Conservation (phyloP, 2,888 invertebrate species). For the Phortica okadai region DNA sequence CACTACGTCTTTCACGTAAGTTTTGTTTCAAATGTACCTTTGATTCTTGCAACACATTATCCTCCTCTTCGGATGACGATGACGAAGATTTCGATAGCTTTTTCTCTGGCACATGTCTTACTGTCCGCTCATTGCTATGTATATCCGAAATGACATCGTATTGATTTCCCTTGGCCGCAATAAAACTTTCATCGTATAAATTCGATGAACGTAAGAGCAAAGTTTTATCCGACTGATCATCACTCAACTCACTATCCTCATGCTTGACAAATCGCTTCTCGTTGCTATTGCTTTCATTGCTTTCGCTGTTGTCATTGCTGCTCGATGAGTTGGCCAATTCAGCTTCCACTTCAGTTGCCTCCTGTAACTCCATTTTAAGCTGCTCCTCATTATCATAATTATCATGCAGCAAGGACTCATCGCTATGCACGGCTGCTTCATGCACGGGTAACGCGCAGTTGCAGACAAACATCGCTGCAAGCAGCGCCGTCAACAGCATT, state of each 20-base stretch:
- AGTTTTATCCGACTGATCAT: constrained; percentile 9
- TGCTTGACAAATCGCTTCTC: neutral
- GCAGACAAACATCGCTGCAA: neutral
- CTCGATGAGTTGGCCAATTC: neutral
- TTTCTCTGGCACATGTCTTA: constrained; percentile 2
- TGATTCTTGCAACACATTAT: neutral
- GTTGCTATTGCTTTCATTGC: neutral
- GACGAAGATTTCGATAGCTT: neutral
- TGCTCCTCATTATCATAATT: neutral
- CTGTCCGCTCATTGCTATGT: neutral
- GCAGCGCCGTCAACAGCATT: neutral
- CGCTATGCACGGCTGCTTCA: neutral
- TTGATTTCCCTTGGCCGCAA: neutral
- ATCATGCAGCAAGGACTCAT: constrained; percentile 10
- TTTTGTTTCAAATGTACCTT: constrained; percentile 11
- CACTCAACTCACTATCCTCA: neutral
- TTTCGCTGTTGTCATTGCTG: neutral
- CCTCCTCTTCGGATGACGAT: neutral
- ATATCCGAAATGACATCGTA: neutral
- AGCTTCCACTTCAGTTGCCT: neutral
- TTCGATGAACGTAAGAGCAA: neutral
- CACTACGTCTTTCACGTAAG: constrained; percentile 11
- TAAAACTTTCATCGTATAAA: neutral
- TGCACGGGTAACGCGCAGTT: constrained; percentile 9
- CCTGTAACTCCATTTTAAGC: neutral